Percentiles rank a stretch among this genome's conserved stretches.
phyloP scores from a whole-genome alignment of 2,113 vertebrate species.

The Atlantisia rogersi region DNA sequence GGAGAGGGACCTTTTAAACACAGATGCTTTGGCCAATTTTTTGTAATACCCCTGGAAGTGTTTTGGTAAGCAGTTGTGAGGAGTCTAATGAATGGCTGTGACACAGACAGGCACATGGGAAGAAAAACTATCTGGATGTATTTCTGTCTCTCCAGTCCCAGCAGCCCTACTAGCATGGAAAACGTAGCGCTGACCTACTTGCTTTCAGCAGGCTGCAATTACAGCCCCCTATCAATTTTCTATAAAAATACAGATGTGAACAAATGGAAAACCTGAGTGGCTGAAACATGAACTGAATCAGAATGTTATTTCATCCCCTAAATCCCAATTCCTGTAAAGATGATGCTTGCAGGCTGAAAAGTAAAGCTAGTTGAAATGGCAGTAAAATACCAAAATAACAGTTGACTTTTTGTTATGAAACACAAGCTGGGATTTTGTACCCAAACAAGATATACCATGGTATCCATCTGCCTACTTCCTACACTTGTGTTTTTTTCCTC shows the following conservation, averaged over 20 bases:
- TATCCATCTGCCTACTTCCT: not conserved
- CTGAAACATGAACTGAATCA: constrained; percentile 29
- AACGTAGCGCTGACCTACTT: constrained; percentile 34
- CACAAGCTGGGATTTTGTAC: not conserved
- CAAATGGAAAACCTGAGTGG: constrained; percentile 14
- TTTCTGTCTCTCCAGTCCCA: not conserved
- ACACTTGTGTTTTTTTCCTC: not conserved
- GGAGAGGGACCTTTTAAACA: not conserved
- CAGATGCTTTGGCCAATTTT: not conserved
- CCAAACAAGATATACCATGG: not conserved
- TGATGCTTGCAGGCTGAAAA: not conserved
- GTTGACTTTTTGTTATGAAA: constrained; percentile 15
- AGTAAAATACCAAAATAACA: not conserved
- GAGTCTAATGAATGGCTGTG: not conserved
- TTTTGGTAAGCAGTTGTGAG: not conserved
- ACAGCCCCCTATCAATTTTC: constrained; percentile 31
- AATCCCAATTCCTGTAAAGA: not conserved
- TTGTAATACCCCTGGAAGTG: not conserved
- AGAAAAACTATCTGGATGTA: not conserved
- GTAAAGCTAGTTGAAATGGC: not conserved
- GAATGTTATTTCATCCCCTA: constrained; percentile 3
- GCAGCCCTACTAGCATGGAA: not conserved
- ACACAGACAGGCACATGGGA: not conserved
- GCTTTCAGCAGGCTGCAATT: constrained; percentile 50
- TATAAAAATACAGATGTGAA: constrained; percentile 31